Conservation (phyloP, 2,797 vertebrate genomes). For the Coranthus polyacanthus region DNA sequence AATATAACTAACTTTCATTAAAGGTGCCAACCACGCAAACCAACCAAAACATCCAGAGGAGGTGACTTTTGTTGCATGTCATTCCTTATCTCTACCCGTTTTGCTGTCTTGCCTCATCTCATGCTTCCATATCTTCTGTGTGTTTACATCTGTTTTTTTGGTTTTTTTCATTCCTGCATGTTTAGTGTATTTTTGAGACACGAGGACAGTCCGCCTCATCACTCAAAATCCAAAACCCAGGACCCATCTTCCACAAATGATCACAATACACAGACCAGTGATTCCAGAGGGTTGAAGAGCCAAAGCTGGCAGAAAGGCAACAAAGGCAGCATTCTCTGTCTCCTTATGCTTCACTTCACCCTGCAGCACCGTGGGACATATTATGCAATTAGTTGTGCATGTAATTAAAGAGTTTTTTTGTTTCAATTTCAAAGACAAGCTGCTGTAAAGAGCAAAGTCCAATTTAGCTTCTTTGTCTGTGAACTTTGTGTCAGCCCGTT, state of each 20-base stretch:
- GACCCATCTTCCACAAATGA: constrained; percentile 2
- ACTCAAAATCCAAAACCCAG: constrained; percentile 8
- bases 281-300: constrained; percentile 22
- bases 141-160: not conserved
- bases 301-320: constrained; percentile 46
- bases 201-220: not conserved
- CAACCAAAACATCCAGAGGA: too few relatives aligned
- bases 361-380: constrained; percentile 25
- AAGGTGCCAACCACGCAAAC: too few relatives aligned
- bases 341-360: constrained; percentile 60
- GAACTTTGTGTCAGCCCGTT: constrained; percentile 14
- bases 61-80: too few relatives aligned
- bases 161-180: not conserved
- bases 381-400: constrained; percentile 61
- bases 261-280: not conserved
- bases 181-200: not conserved
- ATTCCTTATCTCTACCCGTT: too few relatives aligned
- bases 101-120: too few relatives aligned
- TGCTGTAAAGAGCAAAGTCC: constrained; percentile 5
- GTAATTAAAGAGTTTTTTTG: constrained; percentile 57
- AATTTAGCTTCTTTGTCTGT: not conserved
- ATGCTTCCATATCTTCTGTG: not conserved
- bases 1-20: too few relatives aligned
- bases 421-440: constrained; percentile 25
- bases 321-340: constrained; percentile 73